A percentile compares a stretch with the other conserved stretches of the same genome.
Evolutionary conservation across 2,888 invertebrate species (phyloP).

Genomic region (Lottia gigantea): DNA sequence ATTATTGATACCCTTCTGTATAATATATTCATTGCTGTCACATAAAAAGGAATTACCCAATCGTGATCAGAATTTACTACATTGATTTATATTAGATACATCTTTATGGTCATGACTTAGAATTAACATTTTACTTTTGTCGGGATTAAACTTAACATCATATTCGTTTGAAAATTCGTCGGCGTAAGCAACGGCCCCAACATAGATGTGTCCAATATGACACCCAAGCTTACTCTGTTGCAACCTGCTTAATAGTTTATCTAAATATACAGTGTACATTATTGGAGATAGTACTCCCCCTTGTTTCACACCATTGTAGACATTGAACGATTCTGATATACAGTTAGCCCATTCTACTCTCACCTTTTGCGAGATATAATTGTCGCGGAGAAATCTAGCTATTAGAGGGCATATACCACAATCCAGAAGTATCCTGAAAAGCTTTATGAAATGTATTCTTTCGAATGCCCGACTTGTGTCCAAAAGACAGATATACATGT

Average conservation of each 20-base stretch:
- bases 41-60: background rate
- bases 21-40: background rate
- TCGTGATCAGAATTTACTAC: background rate
- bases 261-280: conserved; percentile 16
- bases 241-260: conserved; percentile 16
- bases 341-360: background rate
- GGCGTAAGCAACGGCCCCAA: conserved; percentile 23
- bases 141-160: background rate
- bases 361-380: background rate
- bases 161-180: background rate
- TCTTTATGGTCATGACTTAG: background rate
- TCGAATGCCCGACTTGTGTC: background rate
- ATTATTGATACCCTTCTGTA: conserved; percentile 1
- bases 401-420: conserved; percentile 1
- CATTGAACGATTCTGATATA: conserved; percentile 13
- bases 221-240: conserved; percentile 11
- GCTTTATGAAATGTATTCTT: background rate
- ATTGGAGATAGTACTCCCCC: conserved; percentile 19
- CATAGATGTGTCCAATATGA: conserved; percentile 15
- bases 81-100: background rate
- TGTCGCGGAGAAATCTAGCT: background rate
- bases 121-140: background rate
- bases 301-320: conserved; percentile 18
- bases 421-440: background rate
- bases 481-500: background rate